phyloP scores from a whole-genome alignment of 2,113 vertebrate species.

The Neolamprologus hecqui region DNA sequence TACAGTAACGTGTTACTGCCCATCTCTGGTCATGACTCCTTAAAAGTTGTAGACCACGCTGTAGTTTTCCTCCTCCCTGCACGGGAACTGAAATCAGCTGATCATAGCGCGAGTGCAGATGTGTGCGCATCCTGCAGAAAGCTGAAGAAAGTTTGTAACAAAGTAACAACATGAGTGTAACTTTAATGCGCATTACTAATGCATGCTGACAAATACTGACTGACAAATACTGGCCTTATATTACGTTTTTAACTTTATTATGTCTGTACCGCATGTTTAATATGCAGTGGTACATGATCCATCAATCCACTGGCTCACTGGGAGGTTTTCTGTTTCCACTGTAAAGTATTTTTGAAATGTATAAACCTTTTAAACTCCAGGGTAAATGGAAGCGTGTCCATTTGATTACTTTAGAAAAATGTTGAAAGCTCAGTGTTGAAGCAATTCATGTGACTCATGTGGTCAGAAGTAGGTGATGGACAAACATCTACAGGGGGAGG shows the following conservation, averaged over 20 bases:
- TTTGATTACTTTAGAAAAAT: background rate
- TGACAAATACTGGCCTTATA: background rate
- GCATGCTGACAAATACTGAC: background rate
- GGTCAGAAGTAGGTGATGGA: background rate
- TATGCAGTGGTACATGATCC: background rate
- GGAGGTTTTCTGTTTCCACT: background rate
- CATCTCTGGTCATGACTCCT: background rate
- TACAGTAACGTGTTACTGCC: too few species aligned
- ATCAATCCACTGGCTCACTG: background rate
- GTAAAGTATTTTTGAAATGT: background rate
- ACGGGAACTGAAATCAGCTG: background rate
- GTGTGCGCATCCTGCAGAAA: background rate
- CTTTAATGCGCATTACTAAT: background rate
- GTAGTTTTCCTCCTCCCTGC: background rate
- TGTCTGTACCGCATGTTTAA: background rate
- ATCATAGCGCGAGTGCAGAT: fast-evolving
- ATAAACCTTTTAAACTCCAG: background rate
- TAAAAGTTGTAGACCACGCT: background rate
- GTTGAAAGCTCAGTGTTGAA: background rate
- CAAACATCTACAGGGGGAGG: background rate
- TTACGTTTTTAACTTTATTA: background rate
- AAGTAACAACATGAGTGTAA: background rate
- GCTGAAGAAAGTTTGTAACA: background rate
- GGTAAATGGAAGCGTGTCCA: background rate
- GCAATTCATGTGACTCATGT: background rate